Evolutionary conservation across 2,888 invertebrate species (phyloP), one percentile per base, ranked within the genome.

Genomic region (Cryptus armator): DNA sequence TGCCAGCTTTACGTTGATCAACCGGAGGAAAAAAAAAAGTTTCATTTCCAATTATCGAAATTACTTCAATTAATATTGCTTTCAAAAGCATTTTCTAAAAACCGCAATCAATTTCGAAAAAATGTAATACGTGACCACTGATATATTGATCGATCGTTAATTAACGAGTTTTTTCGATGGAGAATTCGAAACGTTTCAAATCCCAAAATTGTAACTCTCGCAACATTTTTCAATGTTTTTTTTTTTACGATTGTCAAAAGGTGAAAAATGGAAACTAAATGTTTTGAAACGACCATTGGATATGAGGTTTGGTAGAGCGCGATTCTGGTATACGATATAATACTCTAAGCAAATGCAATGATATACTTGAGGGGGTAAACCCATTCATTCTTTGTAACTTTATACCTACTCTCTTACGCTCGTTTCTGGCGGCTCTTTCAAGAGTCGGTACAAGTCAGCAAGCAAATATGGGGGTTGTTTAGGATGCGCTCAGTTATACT

Each of bases 341-440:
- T 37, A 37, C 19, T 12, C 10, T 53, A 1, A 12, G 29, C 6
- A 14, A 37, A 67, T 62, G 84, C 68, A 70, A 84, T 70, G 32
- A 80, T 53, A 70, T 56, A 77, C 68, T 80, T 67, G 62, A 81
- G 66, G 44, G 70, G 56, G 56, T 37, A 37, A 62, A 77, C 12
- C 70, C 74, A 85, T 85, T 81, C 83, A 80, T 80, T 80, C 78
- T 81, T 83, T 72, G 86, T 81, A 81, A 86, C 68, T 74, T 44
- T 81, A 86, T 64, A 82, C 75, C 70, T 32, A 24, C 56, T 59
- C 32, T 62, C 59, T 29, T 51, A 46, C 43, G 43, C 10, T 62
- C 53, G 12, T 37, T 44, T 44, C 14, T 29, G 3, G 53, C 37
- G 12, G 66, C 14, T 59, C 66, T 32, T 9, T n/a, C 53, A 16